phyloP scores from a whole-genome alignment of 2,888 invertebrate genomes.

The Pyrrhia umbra region DNA sequence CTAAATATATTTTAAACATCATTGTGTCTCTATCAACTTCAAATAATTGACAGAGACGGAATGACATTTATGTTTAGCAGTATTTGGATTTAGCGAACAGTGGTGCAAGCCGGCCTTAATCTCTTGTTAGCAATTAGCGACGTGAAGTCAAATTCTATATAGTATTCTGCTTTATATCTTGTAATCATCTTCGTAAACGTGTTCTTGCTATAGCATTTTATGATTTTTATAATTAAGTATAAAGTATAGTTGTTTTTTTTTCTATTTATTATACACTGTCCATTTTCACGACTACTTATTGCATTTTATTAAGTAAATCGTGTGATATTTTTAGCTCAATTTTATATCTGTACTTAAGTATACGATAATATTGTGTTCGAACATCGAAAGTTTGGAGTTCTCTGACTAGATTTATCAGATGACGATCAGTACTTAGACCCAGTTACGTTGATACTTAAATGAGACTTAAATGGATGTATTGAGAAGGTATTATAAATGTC shows the following conservation, averaged over 20 bases:
- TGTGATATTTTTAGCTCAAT: conserved; percentile 86
- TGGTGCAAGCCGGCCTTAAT: background rate
- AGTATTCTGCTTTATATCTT: conserved; percentile 71
- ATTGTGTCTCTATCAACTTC: no score
- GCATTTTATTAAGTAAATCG: conserved; percentile 77
- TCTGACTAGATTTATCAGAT: conserved; percentile 35
- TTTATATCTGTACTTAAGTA: conserved; percentile 80
- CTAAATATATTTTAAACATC: background rate
- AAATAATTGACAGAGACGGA: background rate
- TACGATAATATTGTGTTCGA: conserved; percentile 76
- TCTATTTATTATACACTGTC: conserved; percentile 69
- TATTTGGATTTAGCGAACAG: background rate
- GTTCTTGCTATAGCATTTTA: conserved; percentile 81
- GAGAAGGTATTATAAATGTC: conserved; percentile 54
- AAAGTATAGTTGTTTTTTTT: conserved; percentile 61
- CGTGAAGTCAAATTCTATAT: conserved; percentile 70
- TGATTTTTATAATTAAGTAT: conserved; percentile 63
- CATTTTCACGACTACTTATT: conserved; percentile 78
- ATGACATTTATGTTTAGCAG: background rate
- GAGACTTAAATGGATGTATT: conserved; percentile 52
- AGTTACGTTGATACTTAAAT: conserved; percentile 53
- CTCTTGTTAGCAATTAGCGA: conserved; percentile 83
- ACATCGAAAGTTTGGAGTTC: conserved; percentile 72
- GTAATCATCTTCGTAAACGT: conserved; percentile 68
- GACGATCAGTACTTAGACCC: conserved; percentile 56